A percentile compares a stretch with the other conserved stretches of the same genome.
phyloP scores from a whole-genome alignment of 2,797 vertebrate species.

The Sebastes steindachneri region DNA sequence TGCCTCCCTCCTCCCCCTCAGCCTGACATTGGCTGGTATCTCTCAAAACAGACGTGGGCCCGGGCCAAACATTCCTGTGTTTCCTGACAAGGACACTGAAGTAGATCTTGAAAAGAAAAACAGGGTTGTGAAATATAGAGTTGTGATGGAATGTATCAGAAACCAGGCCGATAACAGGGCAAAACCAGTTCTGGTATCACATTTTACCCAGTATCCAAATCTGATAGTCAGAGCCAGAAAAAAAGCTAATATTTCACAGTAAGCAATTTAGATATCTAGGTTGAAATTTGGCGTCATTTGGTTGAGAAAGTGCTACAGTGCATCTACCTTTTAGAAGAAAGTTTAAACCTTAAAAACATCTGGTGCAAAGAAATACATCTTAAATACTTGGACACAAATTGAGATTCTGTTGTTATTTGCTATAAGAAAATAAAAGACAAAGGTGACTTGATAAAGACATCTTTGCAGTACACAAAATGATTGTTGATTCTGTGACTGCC shows the following conservation, averaged over 20 bases:
- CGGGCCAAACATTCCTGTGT: conserved; percentile 56
- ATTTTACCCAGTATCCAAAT: not conserved
- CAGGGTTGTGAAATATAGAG: not conserved
- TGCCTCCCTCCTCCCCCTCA: not conserved
- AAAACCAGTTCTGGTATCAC: not conserved
- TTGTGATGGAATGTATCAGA: not conserved
- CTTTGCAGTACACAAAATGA: not conserved
- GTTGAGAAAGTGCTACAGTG: not conserved
- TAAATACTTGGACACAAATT: too few species aligned
- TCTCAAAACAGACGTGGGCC: conserved; percentile 38
- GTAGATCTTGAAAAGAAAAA: not conserved
- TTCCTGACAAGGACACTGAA: conserved; percentile 47
- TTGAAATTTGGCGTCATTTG: not conserved
- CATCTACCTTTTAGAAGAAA: not conserved
- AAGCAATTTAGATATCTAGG: not conserved
- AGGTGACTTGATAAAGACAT: not conserved
- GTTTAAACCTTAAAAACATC: not conserved
- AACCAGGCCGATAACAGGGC: not conserved
- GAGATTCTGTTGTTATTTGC: too few species aligned
- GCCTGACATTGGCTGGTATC: conserved; percentile 52
- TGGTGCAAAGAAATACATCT: too few species aligned
- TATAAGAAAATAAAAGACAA: too few species aligned
- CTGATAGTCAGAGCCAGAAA: not conserved
- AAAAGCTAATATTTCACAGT: not conserved
- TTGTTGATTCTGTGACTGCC: not conserved